Evolutionary conservation across 2,113 vertebrate genomes (phyloP).

Genomic region (Clinocottus analis): DNA sequence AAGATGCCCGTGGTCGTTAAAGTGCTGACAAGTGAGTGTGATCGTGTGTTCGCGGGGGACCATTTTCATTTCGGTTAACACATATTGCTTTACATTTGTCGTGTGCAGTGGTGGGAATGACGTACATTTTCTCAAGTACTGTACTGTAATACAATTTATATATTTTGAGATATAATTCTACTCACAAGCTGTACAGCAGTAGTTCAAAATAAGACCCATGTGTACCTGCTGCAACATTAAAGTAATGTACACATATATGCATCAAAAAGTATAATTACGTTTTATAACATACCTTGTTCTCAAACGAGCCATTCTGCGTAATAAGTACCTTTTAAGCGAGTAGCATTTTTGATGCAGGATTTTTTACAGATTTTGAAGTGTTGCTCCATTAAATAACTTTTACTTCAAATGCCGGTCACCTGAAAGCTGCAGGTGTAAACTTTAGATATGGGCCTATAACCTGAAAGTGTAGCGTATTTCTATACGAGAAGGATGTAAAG

Average conservation of each 20-base stretch:
- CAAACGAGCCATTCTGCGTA: not conserved
- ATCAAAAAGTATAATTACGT: not conserved
- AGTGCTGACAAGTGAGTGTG: conserved; percentile 94
- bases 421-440: not conserved
- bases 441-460: not conserved
- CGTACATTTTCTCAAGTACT: not conserved
- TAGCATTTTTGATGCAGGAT: not conserved
- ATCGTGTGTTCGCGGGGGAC: not conserved
- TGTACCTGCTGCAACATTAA: not conserved
- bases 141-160: not conserved
- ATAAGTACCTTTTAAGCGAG: not conserved
- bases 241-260: not conserved
- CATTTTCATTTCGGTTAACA: not conserved
- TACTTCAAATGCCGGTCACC: not conserved
- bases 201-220: not conserved
- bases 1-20: conserved; percentile 96
- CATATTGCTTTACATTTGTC: not conserved
- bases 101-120: not conserved
- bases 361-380: not conserved
- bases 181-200: not conserved
- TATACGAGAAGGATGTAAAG: not conserved
- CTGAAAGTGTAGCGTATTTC: not conserved
- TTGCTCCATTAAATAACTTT: not conserved
- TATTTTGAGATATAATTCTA: not conserved
- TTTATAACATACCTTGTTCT: not conserved